phyloP scores from a whole-genome alignment of 1,140 invertebrate genomes.

The Dryas iulia region DNA sequence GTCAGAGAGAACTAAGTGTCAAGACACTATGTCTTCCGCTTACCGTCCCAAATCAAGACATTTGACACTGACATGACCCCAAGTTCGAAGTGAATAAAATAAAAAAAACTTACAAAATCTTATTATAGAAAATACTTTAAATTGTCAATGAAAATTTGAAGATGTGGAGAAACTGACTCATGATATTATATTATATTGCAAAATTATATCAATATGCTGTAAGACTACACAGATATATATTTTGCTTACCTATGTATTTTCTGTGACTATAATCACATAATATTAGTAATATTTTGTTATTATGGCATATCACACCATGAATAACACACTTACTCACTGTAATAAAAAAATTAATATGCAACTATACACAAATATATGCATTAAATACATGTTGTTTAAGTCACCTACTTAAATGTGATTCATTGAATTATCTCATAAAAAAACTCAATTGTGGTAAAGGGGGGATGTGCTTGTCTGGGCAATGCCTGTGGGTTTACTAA shows the following conservation, averaged over 20 bases:
- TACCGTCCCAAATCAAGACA: no score
- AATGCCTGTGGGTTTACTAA: not conserved
- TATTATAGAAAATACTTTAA: no score
- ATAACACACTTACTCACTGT: constrained; percentile 30
- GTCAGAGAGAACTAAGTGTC: no score
- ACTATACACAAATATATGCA: constrained; percentile 14
- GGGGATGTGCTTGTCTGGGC: not conserved
- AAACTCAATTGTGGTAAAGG: not conserved
- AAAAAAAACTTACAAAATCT: no score
- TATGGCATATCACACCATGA: constrained; percentile 18
- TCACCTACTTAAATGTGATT: constrained; percentile 26
- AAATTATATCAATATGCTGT: no score
- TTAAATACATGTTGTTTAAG: constrained; percentile 24
- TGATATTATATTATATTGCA: no score
- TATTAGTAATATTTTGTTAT: not conserved
- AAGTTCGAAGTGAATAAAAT: no score
- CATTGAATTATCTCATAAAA: not conserved
- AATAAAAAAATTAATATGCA: constrained; percentile 25
- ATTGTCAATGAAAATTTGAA: no score
- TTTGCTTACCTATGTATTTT: not conserved
- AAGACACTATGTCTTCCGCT: no score
- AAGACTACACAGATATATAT: no score
- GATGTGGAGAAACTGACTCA: no score
- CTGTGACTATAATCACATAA: not conserved
- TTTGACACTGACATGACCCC: no score